Evolutionary conservation across 1,140 invertebrate species (phyloP).

Genomic region (Elymnias hypermnestra): DNA sequence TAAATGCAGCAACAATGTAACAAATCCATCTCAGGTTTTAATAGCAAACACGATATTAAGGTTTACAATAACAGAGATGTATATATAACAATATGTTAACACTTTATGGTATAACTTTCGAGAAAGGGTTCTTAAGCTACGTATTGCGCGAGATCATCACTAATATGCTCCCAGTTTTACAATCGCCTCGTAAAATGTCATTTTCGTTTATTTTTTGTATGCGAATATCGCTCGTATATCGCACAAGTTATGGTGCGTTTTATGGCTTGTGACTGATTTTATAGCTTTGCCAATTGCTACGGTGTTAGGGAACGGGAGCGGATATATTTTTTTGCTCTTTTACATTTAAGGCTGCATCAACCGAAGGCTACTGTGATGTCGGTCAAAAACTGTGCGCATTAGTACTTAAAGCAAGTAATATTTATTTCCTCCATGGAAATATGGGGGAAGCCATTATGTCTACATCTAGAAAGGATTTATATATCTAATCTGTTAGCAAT

Average conservation of each 20-base stretch:
- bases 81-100: conserved; percentile 8
- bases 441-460: no score
- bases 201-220: conserved; percentile 50
- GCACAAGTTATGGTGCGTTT: conserved; percentile 55
- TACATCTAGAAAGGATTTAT: no score
- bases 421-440: no score
- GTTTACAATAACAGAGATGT: conserved; percentile 3
- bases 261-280: conserved; percentile 69
- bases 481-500: no score
- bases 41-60: conserved; percentile 1
- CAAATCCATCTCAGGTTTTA: conserved; percentile 2
- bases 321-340: conserved; percentile 21
- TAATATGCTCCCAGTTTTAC: conserved; percentile 64
- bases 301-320: conserved; percentile 32
- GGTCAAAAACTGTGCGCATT: neutral
- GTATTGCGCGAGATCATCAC: conserved; percentile 44
- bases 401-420: no score
- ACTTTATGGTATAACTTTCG: conserved; percentile 47
- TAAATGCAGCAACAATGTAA: conserved; percentile 6
- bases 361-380: neutral
- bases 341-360: conserved; percentile 4
- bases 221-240: conserved; percentile 60
- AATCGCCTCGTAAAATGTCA: conserved; percentile 57
- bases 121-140: conserved; percentile 38
- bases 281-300: conserved; percentile 45